Conservation (phyloP, 2,888 invertebrate species). For the Tachystola acroxantha region DNA sequence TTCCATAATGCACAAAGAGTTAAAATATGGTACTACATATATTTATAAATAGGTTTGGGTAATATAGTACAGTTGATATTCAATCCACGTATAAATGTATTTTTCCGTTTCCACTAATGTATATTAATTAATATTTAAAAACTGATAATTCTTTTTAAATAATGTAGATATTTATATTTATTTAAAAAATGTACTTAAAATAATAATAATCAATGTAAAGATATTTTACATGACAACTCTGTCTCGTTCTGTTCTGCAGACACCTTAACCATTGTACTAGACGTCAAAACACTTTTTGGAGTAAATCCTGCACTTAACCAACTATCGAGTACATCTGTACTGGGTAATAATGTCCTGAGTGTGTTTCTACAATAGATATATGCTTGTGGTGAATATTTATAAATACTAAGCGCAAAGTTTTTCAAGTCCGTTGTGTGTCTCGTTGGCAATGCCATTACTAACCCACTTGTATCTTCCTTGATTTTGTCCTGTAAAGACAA, state of each 20-base stretch:
- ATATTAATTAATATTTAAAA: too few species aligned
- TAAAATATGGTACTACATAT: too few species aligned
- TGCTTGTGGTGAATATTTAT: conserved; percentile 69
- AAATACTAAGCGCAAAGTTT: conserved; percentile 64
- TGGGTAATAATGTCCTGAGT: conserved; percentile 61
- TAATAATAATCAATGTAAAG: conserved; percentile 8
- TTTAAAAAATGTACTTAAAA: too few species aligned
- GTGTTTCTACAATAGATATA: conserved; percentile 67
- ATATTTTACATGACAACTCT: conserved; percentile 58
- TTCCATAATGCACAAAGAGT: too few species aligned
- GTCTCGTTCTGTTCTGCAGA: conserved; percentile 59
- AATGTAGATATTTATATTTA: not conserved
- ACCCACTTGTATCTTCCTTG: conserved; percentile 58
- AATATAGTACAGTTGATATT: too few species aligned
- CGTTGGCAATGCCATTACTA: conserved; percentile 66
- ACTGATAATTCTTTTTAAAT: too few species aligned
- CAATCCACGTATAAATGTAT: too few species aligned
- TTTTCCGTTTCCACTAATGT: too few species aligned
- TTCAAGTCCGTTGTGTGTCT: conserved; percentile 66
- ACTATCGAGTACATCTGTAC: conserved; percentile 59
- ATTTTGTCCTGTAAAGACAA: conserved; percentile 65
- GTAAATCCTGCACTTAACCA: conserved; percentile 58
- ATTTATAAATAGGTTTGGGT: too few species aligned
- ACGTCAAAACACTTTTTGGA: conserved; percentile 50
- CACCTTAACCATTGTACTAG: conserved; percentile 53